phyloP scores from a whole-genome alignment of 2,888 invertebrate species.

The Drosophila mercatorum region DNA sequence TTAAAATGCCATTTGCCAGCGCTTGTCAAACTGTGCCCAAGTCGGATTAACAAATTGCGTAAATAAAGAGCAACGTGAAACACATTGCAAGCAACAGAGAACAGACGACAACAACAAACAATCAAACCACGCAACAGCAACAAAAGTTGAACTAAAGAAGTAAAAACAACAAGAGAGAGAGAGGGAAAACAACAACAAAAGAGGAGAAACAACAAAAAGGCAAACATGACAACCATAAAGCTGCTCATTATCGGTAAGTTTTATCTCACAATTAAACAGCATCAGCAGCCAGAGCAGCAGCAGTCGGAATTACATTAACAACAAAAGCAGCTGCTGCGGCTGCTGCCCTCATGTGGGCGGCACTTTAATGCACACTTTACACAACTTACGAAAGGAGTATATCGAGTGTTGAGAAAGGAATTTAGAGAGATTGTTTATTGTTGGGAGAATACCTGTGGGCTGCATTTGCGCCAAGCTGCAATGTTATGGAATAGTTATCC shows the following conservation, averaged over 20 bases:
- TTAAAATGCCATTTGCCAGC: conserved; percentile 76
- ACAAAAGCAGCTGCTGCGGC: conserved; percentile 17
- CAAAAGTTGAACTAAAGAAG: conserved; percentile 15
- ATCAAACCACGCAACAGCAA: conserved; percentile 27
- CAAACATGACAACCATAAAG: conserved; percentile 77
- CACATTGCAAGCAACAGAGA: conserved; percentile 3
- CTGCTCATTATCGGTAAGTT: conserved; percentile 82
- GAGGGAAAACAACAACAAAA: conserved; percentile 17
- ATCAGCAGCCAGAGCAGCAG: conserved; percentile 10
- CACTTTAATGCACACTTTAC: neutral
- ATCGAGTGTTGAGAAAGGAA: neutral
- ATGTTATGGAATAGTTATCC: no score
- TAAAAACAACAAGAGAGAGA: conserved; percentile 5
- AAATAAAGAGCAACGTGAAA: conserved; percentile 33
- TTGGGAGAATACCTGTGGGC: neutral
- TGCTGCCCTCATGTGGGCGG: conserved; percentile 1
- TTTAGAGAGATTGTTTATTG: neutral
- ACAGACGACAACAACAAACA: conserved; percentile 21
- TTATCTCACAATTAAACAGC: conserved; percentile 77
- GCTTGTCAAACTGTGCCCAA: conserved; percentile 57
- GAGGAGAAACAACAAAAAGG: conserved; percentile 8
- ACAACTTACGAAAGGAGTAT: neutral
- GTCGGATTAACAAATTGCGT: conserved; percentile 49
- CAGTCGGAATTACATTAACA: conserved; percentile 30
- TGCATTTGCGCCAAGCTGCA: no score